Evolutionary conservation across 2,113 vertebrate genomes (phyloP).

Genomic region (Seriola dumerili): DNA sequence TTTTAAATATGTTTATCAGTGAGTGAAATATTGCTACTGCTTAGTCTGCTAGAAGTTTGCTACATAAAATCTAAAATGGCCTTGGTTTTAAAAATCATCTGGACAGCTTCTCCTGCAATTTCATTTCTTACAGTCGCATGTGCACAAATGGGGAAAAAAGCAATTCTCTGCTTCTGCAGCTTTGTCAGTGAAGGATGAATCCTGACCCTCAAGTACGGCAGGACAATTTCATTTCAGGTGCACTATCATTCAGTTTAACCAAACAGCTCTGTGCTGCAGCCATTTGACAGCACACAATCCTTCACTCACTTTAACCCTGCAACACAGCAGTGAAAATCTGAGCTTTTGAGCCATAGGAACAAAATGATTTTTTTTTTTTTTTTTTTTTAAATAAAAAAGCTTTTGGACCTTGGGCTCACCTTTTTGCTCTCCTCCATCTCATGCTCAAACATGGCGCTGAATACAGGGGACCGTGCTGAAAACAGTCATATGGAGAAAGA

Average conservation of each 20-base stretch:
- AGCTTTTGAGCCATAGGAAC: constrained; percentile 25
- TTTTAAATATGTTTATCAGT: not conserved
- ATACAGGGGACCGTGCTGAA: constrained; percentile 95
- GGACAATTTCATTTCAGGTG: constrained; percentile 72
- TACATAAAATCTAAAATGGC: not conserved
- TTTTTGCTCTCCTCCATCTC: constrained; percentile 99
- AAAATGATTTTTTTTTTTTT: constrained; percentile 42
- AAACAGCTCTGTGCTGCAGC: constrained; percentile 54
- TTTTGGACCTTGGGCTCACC: constrained; percentile 80
- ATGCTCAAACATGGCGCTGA: constrained; percentile 99
- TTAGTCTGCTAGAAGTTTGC: not conserved
- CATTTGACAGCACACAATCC: constrained; percentile 55
- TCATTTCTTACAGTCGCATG: constrained; percentile 56
- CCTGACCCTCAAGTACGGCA: constrained; percentile 52
- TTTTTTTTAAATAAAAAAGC: not conserved
- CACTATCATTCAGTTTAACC: constrained; percentile 63
- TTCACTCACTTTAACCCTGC: constrained; percentile 63
- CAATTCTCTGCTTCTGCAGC: constrained; percentile 60
- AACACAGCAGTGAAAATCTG: constrained; percentile 19
- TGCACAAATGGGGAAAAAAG: constrained; percentile 48
- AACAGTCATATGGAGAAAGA: constrained; percentile 15
- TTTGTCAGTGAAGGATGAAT: constrained; percentile 77
- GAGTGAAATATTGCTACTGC: not conserved
- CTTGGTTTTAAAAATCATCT: not conserved
- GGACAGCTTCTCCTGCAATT: constrained; percentile 27